Base-by-base conservation (phyloP, 1,140 invertebrate species). In the Euwallacea similis region DNA sequence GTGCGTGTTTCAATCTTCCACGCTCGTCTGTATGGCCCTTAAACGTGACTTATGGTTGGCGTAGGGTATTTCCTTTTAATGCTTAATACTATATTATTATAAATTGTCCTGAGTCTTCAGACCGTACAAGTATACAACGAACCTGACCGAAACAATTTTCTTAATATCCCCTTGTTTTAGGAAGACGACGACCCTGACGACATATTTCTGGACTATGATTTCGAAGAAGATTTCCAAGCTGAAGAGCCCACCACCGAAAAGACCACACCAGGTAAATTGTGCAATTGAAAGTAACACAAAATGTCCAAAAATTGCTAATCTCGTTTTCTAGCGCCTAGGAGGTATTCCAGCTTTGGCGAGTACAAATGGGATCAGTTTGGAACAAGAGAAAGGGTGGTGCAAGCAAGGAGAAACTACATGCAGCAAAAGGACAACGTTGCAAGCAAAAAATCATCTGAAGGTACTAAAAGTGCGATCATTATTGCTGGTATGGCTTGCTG, bases 321-420 rank as follows among this genome's bases (percentile, higher is more conserved):
- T 56, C 7, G 41, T 71, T 64, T 62, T 46, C 11, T 15, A 67
- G 66, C 43, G 42, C 64, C 68, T 42, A 71, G 21, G 47, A 58
- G 64, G 59, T 54, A 75, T 11, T 77, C 77, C 9, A 69, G 72
- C n/a, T 66, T 79, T 42, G 74, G 75, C 11, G 75, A 76, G 54
- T 77, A 73, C 50, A 79, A 79, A 69, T 79, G 77, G 77, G 55
- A 71, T 8, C 73, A 76, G 42, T 78, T 75, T 16, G 79, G 79
- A 2, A 79, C 75, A 0, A 53, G 65, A 47, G 47, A 72, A 44
- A 66, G 63, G 42, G 75, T 78, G n/a, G 70, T 71, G 64, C 71
- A 79, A 63, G 75, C 73, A n/a, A 73, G 74, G 54, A 70, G 69
- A 16, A 62, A 73, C 9, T 72, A 76, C 69, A 47, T 63, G 16